Conservation (phyloP, 2,797 vertebrate species). For the Tragelaphus eurycerus region DNA sequence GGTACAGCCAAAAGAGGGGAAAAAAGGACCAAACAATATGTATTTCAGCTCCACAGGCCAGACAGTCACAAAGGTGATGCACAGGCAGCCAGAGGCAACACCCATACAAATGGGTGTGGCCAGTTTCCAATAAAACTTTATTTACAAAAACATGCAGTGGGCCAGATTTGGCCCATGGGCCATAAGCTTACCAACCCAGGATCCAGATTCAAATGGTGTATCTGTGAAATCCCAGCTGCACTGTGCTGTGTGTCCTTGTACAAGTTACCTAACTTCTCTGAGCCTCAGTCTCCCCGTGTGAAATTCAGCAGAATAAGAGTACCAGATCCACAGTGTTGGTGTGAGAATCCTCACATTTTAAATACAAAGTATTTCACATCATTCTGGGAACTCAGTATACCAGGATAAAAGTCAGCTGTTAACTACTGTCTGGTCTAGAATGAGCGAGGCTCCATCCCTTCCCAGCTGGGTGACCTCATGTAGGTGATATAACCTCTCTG, state of each 20-base stretch:
- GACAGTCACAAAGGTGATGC: not conserved
- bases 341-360: not conserved
- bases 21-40: not conserved
- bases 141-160: not conserved
- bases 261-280: not conserved
- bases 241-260: not conserved
- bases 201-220: not conserved
- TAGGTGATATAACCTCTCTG: not conserved
- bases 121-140: constrained; percentile 25
- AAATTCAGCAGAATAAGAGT: not conserved
- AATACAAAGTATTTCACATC: not conserved
- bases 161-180: not conserved
- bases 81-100: not conserved
- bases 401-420: not conserved
- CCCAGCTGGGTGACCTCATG: not conserved
- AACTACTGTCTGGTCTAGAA: not conserved
- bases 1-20: accelerated
- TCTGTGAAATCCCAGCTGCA: not conserved
- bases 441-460: not conserved
- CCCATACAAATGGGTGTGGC: not conserved
- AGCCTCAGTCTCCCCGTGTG: not conserved
- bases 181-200: not conserved
- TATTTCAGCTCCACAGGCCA: not conserved
- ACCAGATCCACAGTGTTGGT: not conserved
- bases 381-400: not conserved